phyloP scores from a whole-genome alignment of 2,888 invertebrate species.

The Craniophora ligustri region DNA sequence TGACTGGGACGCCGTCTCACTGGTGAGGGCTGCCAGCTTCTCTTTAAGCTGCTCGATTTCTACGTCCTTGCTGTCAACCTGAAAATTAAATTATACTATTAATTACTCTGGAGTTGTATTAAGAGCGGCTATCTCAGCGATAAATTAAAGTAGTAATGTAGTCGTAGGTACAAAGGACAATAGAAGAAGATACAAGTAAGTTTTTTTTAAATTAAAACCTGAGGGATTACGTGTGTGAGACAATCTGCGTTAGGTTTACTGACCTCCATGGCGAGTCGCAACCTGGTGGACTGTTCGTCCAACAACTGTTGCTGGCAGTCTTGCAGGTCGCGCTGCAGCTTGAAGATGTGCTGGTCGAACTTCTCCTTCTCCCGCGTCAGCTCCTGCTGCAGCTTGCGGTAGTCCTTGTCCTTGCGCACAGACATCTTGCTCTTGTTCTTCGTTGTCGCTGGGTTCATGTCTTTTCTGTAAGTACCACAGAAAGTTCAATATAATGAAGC shows the following conservation, averaged over 20 bases:
- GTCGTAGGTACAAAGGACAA: no score
- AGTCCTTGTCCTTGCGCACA: slow-evolving; percentile 97
- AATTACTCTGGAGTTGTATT: no score
- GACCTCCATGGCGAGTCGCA: slow-evolving; percentile 96
- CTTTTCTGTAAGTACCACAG: slow-evolving; percentile 71
- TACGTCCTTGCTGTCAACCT: slow-evolving; percentile 97
- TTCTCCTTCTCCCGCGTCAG: slow-evolving; percentile 98
- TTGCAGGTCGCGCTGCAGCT: slow-evolving; percentile 95
- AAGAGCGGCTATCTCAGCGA: no score
- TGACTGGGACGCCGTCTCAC: slow-evolving; percentile 96
- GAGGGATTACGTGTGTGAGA: no score
- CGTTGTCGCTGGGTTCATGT: slow-evolving; percentile 91
- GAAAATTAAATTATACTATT: slow-evolving; percentile 15
- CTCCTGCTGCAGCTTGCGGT: slow-evolving; percentile 97
- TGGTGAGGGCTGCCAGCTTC: slow-evolving; percentile 93
- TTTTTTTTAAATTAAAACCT: no score
- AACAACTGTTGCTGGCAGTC: slow-evolving; percentile 94
- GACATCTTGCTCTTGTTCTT: slow-evolving; percentile 94
- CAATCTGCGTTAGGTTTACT: no score
- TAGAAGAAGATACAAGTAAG: no score
- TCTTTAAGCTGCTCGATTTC: slow-evolving; percentile 98
- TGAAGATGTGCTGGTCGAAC: slow-evolving; percentile 95
- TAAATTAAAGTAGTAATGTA: no score
- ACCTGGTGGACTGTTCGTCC: slow-evolving; percentile 91
- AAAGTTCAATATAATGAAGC: not conserved